Evolutionary conservation across 92 coral and sea anemone genomes (phyloP).

Genomic region (Siderastrea radians): DNA sequence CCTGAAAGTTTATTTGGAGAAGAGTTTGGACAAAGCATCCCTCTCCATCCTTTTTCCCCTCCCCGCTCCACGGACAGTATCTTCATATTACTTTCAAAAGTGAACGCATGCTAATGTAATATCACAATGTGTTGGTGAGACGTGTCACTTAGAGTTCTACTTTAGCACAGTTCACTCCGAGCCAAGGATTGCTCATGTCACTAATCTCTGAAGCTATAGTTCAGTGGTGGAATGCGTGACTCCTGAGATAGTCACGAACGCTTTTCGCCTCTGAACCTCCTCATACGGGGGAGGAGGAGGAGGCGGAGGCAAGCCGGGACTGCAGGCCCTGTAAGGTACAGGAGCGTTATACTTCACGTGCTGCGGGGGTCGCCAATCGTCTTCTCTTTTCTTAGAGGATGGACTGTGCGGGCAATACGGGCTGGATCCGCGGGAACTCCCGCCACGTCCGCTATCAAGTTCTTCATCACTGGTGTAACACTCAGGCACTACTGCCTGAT

Average conservation of each 20-base stretch:
- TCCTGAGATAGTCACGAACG: constrained; percentile 57
- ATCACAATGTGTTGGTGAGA: not conserved
- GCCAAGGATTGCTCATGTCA: no score
- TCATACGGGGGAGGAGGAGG: constrained; percentile 53
- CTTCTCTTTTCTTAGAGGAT: constrained; percentile 12
- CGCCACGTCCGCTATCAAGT: constrained; percentile 85
- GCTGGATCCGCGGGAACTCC: constrained; percentile 76
- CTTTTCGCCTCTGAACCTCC: constrained; percentile 26
- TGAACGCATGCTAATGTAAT: no score
- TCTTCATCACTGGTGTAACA: constrained; percentile 83
- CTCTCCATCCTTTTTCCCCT: no score
- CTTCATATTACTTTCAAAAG: no score
- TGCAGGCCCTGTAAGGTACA: constrained; percentile 17
- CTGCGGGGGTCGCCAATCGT: constrained; percentile 1
- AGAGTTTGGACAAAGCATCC: not conserved
- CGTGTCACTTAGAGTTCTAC: no score
- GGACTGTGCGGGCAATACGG: constrained; percentile 81
- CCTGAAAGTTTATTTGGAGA: no score
- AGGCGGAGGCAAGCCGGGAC: constrained; percentile 43
- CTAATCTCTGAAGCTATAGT: not conserved
- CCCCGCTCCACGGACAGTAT: not conserved
- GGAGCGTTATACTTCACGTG: constrained; percentile 1
- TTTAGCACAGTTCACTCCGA: not conserved
- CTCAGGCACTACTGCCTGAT: constrained; percentile 42
- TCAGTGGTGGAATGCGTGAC: constrained; percentile 74